Conservation (phyloP, 2,113 vertebrate genomes). For the Misgurnus mizolepis region DNA sequence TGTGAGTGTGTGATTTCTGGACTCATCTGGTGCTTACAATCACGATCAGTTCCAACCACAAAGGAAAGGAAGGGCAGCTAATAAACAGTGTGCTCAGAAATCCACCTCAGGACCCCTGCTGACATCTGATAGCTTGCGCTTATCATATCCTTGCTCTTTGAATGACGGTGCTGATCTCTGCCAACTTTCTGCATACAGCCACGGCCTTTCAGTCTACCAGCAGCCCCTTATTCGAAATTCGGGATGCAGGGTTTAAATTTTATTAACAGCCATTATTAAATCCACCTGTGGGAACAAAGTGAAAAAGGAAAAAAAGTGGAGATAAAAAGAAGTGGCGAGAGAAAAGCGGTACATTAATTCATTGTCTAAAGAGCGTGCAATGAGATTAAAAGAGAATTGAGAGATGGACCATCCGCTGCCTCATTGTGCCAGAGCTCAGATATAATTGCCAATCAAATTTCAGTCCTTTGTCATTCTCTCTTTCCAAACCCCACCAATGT, state of each 20-base stretch:
- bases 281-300: constrained; percentile 37
- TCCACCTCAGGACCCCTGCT: constrained; percentile 51
- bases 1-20: constrained; percentile 29
- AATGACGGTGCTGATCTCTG: constrained; percentile 23
- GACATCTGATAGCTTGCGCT: constrained; percentile 41
- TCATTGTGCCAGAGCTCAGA: constrained; percentile 49
- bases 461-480: constrained; percentile 15
- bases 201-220: constrained; percentile 41
- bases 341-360: constrained; percentile 56
- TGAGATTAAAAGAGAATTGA: constrained; percentile 55
- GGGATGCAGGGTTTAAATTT: constrained; percentile 46
- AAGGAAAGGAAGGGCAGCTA: constrained; percentile 47
- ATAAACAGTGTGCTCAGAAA: constrained; percentile 49
- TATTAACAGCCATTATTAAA: constrained; percentile 57
- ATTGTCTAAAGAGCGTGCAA: constrained; percentile 42
- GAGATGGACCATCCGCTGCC: constrained; percentile 27
- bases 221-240: constrained; percentile 52
- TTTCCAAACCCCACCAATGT: constrained; percentile 4
- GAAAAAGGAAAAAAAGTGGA: constrained; percentile 16
- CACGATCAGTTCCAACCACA: constrained; percentile 49
- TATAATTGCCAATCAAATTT: constrained; percentile 57
- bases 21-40: constrained; percentile 55
- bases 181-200: constrained; percentile 19
- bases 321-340: constrained; percentile 29
- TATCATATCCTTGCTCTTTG: constrained; percentile 46